Base-by-base conservation (phyloP, 2,113 vertebrate species). In the Gorsachius goisagi region DNA sequence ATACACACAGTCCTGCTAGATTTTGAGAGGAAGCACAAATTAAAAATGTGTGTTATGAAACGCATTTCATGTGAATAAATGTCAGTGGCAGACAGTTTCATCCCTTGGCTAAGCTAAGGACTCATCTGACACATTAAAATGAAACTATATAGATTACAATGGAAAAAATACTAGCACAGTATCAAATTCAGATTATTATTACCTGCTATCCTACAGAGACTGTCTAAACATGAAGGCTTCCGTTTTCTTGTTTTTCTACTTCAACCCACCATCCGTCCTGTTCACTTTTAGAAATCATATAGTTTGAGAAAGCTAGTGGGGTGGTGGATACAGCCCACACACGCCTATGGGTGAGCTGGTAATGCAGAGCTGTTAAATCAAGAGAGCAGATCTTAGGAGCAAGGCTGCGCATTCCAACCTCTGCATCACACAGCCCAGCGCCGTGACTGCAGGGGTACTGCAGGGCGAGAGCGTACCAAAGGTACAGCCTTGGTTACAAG, bases 351-450 rank as follows among this genome's bases (percentile, higher is more conserved):
- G 71, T 81, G 60, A 95, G 81, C 67, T 83, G 45, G 85, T 83
- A 94, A 90, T 90, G 90, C 94, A 67, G 90, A 97, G 93, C 4
- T 89, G 81, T 93, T 96, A 95, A 96, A 93, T 90, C 85, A 87
- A 78, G 88, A 64, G 35, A 69, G 56, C 71, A 62, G 85, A 93
- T 89, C 93, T 72, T 53, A 45, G 71, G 55, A 97, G 95, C 74
- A 88, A 74, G 52, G n/a, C 86, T 95, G 91, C 47, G 44, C 92
- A 85, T 95, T 89, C 72, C 83, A 95, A 96, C 67, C 88, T 72
- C 96, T 94, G 93, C 96, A 93, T 89, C 92, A 77, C 83, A 52
- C 62, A 94, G 86, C 88, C 89, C 81, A 11, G 75, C 0, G 23
- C 88, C 2, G 37, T 56, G 82, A 95, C 96, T 97, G 96, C 96